Evolutionary conservation across 2,888 invertebrate genomes (phyloP).

Genomic region (Cacoxenus indagator): DNA sequence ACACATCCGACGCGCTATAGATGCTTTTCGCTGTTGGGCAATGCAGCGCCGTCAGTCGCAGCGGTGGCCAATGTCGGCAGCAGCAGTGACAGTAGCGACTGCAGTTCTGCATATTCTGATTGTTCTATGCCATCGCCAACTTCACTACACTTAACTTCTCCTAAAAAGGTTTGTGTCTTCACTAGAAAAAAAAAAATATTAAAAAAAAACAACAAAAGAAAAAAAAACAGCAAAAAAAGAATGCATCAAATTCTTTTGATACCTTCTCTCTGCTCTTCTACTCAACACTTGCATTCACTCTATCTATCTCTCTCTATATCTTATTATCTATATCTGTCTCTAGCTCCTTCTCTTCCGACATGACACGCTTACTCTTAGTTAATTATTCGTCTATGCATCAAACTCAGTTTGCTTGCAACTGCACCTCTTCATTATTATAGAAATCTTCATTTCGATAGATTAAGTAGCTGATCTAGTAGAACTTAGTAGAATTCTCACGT

Average conservation of each 20-base stretch:
- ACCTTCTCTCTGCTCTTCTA: conserved; percentile 10
- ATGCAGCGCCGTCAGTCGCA: conserved; percentile 37
- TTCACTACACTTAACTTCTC: conserved; percentile 71
- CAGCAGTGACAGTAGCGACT: conserved; percentile 66
- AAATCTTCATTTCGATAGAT: too few species aligned
- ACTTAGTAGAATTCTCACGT: too few species aligned
- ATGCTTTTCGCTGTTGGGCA: conserved; percentile 9
- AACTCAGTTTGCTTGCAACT: too few species aligned
- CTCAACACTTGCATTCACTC: conserved; percentile 24
- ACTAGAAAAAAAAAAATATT: conserved; percentile 22
- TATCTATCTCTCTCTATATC: background rate
- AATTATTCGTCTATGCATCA: too few species aligned
- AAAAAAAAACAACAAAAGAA: conserved; percentile 23
- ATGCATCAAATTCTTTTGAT: conserved; percentile 16
- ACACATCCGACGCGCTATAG: conserved; percentile 1
- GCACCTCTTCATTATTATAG: too few species aligned
- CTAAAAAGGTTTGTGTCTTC: conserved; percentile 71
- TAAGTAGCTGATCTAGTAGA: too few species aligned
- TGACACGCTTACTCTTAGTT: too few species aligned
- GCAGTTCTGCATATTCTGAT: conserved; percentile 71
- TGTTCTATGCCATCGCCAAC: conserved; percentile 71
- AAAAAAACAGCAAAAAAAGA: conserved; percentile 23
- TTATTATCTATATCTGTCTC: conserved; percentile 20
- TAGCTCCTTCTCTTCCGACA: too few species aligned
- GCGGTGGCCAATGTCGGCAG: conserved; percentile 42